These are phyloP conservation scores for Pseudotriccus pelzelni DNA, from an alignment of 2,797 vertebrate species.

Conservation along the genomic window DNA sequence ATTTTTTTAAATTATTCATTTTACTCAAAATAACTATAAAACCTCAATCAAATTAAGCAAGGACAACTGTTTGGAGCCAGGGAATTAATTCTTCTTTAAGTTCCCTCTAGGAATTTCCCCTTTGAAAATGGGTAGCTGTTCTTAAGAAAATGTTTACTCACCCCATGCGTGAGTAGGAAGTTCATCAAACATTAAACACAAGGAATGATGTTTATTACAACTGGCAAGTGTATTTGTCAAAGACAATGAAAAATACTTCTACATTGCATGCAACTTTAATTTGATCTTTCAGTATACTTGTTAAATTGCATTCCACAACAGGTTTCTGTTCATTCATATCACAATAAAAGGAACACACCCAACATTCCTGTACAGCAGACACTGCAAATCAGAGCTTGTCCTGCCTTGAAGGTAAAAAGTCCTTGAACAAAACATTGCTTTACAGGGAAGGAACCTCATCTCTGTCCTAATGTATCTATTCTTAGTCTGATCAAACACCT, in stretches of 20 bases:
- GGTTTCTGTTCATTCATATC: constrained; percentile 35
- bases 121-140: neutral
- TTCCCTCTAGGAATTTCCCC: neutral
- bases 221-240: neutral
- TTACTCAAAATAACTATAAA: constrained; percentile 34
- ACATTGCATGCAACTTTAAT: neutral
- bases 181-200: neutral
- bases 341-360: constrained; percentile 46
- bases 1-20: neutral
- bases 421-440: constrained; percentile 33
- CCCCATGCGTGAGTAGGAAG: neutral
- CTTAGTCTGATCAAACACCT: neutral
- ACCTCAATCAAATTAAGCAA: neutral
- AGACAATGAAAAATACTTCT: neutral
- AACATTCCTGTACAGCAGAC: constrained; percentile 49
- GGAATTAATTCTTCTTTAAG: neutral
- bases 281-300: neutral
- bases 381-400: constrained; percentile 66
- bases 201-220: neutral
- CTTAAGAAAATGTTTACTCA: neutral
- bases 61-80: neutral
- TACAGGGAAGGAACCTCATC: neutral
- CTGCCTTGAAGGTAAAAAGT: constrained; percentile 37
- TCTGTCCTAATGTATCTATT: neutral
- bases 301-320: constrained; percentile 43